phyloP scores from a whole-genome alignment of 2,888 invertebrate genomes.

The Andrena camellia region DNA sequence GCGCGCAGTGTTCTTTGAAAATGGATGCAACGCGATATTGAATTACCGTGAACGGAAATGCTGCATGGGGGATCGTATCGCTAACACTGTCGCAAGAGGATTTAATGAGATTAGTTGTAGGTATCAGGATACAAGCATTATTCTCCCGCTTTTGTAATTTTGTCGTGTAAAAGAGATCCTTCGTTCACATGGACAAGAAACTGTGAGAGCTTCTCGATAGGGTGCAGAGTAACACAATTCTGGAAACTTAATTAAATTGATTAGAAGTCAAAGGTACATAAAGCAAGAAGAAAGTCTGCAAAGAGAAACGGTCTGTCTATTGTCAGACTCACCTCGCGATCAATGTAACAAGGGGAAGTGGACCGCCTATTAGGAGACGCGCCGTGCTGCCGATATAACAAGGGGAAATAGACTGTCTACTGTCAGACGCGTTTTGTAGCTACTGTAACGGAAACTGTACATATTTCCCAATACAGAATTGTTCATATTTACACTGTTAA shows the following conservation, averaged over 20 bases:
- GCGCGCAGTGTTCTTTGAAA: neutral
- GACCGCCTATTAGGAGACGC: constrained; percentile 1
- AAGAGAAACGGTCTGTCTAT: neutral
- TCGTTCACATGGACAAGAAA: too few species aligned
- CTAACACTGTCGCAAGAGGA: too few species aligned
- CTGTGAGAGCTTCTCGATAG: too few species aligned
- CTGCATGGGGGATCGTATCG: too few species aligned
- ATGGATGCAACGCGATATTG: neutral
- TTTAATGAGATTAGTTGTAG: too few species aligned
- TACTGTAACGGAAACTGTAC: neutral
- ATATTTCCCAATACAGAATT: neutral
- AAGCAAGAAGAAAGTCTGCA: neutral
- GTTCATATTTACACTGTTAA: neutral
- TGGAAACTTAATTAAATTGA: neutral
- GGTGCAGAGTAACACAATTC: too few species aligned
- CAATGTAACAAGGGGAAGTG: constrained; percentile 1
- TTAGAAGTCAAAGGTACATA: constrained; percentile 1
- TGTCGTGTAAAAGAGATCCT: too few species aligned
- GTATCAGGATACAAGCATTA: too few species aligned
- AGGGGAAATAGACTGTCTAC: neutral
- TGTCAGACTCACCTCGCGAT: neutral
- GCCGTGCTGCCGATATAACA: neutral
- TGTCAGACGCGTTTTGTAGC: neutral
- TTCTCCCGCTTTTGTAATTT: too few species aligned
- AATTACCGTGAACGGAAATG: too few species aligned